Conservation (phyloP, 1,140 invertebrate genomes). For the Platorchestia sp. region DNA sequence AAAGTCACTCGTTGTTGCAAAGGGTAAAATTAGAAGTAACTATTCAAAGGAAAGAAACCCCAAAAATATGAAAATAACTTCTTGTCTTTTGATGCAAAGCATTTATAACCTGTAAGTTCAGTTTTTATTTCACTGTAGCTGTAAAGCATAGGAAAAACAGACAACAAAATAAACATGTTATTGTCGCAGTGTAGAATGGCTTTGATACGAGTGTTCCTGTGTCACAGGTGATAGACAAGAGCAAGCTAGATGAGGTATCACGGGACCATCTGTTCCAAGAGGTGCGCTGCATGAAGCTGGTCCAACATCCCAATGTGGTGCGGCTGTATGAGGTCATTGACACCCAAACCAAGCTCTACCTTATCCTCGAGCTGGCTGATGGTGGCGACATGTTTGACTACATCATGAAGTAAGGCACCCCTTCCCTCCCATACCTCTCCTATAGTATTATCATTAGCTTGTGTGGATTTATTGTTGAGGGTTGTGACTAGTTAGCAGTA, state of each 20-base stretch:
- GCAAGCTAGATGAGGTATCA: slow-evolving; percentile 96
- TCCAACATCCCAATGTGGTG: slow-evolving; percentile 98
- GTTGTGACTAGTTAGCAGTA: not conserved
- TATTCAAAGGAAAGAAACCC: too few species aligned
- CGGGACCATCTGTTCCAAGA: slow-evolving; percentile 97
- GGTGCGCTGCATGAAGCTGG: slow-evolving; percentile 97
- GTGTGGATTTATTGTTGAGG: not conserved
- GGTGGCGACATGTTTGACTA: slow-evolving; percentile 99
- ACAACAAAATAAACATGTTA: too few species aligned
- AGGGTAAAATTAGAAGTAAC: too few species aligned
- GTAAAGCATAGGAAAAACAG: too few species aligned
- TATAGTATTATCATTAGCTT: not conserved
- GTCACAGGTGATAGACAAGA: slow-evolving; percentile 93
- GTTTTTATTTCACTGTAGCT: slow-evolving; percentile 45
- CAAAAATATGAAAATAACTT: too few species aligned
- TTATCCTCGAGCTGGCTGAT: slow-evolving; percentile 98
- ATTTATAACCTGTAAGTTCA: slow-evolving; percentile 30
- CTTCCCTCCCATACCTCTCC: not conserved
- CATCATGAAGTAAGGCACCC: slow-evolving; percentile 85
- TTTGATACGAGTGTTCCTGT: not conserved
- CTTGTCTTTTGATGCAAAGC: not conserved
- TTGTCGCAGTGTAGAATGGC: not conserved
- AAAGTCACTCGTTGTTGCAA: too few species aligned
- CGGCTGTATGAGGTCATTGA: slow-evolving; percentile 98
- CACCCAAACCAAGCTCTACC: slow-evolving; percentile 94